Evolutionary conservation across 1,140 invertebrate species (phyloP).

Genomic region (Ostrea denselamellosa): DNA sequence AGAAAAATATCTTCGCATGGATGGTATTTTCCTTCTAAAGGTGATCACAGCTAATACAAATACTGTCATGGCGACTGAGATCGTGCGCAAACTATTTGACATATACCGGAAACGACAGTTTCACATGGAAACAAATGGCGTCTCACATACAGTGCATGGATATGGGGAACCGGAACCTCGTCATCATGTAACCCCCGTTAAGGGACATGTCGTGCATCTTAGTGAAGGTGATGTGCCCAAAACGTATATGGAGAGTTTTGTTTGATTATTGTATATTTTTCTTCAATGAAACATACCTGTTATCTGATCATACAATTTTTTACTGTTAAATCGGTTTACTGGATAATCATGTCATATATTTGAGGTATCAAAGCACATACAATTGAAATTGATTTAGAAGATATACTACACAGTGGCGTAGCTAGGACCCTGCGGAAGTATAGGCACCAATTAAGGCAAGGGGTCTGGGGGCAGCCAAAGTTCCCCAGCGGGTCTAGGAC

Average conservation of each 20-base stretch:
- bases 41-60: constrained; percentile 73
- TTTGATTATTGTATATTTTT: not conserved
- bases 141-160: constrained; percentile 64
- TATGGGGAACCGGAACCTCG: constrained; percentile 49
- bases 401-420: too few species aligned
- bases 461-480: too few species aligned
- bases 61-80: constrained; percentile 72
- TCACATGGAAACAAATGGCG: constrained; percentile 50
- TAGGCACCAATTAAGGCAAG: too few species aligned
- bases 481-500: too few species aligned
- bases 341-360: too few species aligned
- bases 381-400: too few species aligned
- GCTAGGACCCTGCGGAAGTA: too few species aligned
- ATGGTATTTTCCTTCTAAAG: constrained; percentile 73
- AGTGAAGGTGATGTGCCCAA: not conserved
- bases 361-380: too few species aligned
- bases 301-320: too few species aligned
- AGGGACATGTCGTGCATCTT: not conserved
- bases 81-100: constrained; percentile 72
- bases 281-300: too few species aligned
- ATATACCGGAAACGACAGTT: constrained; percentile 59
- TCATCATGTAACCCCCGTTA: not conserved
- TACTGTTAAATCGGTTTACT: too few species aligned
- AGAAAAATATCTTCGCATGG: constrained; percentile 69
- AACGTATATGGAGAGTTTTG: constrained; percentile 8